These are phyloP conservation scores for Sturnira hondurensis DNA, from an alignment of 2,113 vertebrate species.

Conservation along the genomic window DNA sequence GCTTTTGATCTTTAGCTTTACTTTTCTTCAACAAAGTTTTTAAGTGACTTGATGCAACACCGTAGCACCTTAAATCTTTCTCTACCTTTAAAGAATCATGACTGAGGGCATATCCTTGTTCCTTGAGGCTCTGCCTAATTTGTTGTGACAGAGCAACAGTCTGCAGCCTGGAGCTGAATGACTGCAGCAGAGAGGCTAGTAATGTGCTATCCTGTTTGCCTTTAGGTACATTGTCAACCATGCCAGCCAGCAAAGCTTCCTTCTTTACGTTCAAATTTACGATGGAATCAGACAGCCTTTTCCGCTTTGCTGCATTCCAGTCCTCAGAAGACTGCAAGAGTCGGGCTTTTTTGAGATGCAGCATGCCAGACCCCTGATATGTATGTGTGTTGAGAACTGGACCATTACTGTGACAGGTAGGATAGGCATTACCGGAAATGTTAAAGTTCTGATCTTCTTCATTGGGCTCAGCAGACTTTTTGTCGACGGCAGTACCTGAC, in stretches of 20 bases:
- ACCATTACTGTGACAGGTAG: slow-evolving; percentile 87
- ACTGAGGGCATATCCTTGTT: slow-evolving; percentile 84
- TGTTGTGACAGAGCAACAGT: slow-evolving; percentile 95
- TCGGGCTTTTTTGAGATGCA: slow-evolving; percentile 96
- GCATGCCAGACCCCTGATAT: slow-evolving; percentile 87
- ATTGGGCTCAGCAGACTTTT: slow-evolving; percentile 86
- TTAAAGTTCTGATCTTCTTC: slow-evolving; percentile 89
- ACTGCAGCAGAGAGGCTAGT: slow-evolving; percentile 97
- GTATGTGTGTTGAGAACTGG: slow-evolving; percentile 83
- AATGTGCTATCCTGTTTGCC: slow-evolving; percentile 96
- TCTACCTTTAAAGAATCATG: slow-evolving; percentile 86
- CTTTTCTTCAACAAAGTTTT: slow-evolving; percentile 95
- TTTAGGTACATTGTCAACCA: slow-evolving; percentile 89
- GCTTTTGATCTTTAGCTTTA: slow-evolving; percentile 89
- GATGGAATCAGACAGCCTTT: slow-evolving; percentile 86
- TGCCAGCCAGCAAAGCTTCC: slow-evolving; percentile 87
- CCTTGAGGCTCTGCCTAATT: slow-evolving; percentile 87
- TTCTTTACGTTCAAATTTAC: slow-evolving; percentile 90
- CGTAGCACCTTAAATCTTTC: slow-evolving; percentile 90
- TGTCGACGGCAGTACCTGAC: slow-evolving; percentile 90
- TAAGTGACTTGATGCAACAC: slow-evolving; percentile 92
- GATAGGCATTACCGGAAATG: slow-evolving; percentile 84
- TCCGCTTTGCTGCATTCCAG: slow-evolving; percentile 91
- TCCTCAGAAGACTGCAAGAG: slow-evolving; percentile 93
- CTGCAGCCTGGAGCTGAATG: slow-evolving; percentile 97